These are phyloP conservation scores for Pegoplata infirma DNA, from an alignment of 2,888 invertebrate species.

Conservation along the genomic window DNA sequence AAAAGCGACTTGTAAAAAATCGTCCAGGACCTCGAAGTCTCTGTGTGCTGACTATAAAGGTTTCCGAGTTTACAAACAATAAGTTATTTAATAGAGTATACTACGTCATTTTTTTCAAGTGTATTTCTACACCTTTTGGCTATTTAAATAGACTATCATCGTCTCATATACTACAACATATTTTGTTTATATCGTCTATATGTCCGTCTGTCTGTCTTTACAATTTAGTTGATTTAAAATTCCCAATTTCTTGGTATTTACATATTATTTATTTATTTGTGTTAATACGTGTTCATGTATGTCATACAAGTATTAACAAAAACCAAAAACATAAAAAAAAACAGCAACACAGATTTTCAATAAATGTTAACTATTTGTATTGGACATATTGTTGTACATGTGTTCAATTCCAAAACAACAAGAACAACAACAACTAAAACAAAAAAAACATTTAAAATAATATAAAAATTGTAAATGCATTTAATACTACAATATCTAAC, in stretches of 20 bases:
- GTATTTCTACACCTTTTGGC: slow-evolving; percentile 11
- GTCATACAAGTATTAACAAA: slow-evolving; percentile 62
- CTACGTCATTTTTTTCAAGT: background rate
- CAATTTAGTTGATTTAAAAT: slow-evolving; percentile 50
- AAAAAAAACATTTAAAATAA: slow-evolving; percentile 53
- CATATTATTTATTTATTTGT: slow-evolving; percentile 56
- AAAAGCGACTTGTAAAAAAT: too few relatives aligned
- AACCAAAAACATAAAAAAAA: too few relatives aligned
- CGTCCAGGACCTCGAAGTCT: too few relatives aligned
- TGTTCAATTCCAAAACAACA: slow-evolving; percentile 2
- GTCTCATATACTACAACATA: slow-evolving; percentile 43
- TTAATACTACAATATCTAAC: slow-evolving; percentile 39
- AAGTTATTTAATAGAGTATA: too few relatives aligned
- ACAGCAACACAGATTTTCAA: slow-evolving; percentile 61
- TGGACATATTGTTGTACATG: slow-evolving; percentile 46
- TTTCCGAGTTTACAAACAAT: too few relatives aligned
- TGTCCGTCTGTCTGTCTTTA: slow-evolving; percentile 1
- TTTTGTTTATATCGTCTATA: too few relatives aligned
- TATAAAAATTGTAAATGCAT: slow-evolving; percentile 61
- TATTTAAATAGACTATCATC: slow-evolving; percentile 38
- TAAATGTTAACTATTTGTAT: slow-evolving; percentile 61
- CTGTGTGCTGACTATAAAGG: too few relatives aligned
- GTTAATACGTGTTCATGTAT: slow-evolving; percentile 61
- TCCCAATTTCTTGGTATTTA: slow-evolving; percentile 56
- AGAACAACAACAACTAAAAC: slow-evolving; percentile 37